These are phyloP conservation scores for Eulithis testata DNA, from an alignment of 2,888 invertebrate genomes.

Conservation along the genomic window DNA sequence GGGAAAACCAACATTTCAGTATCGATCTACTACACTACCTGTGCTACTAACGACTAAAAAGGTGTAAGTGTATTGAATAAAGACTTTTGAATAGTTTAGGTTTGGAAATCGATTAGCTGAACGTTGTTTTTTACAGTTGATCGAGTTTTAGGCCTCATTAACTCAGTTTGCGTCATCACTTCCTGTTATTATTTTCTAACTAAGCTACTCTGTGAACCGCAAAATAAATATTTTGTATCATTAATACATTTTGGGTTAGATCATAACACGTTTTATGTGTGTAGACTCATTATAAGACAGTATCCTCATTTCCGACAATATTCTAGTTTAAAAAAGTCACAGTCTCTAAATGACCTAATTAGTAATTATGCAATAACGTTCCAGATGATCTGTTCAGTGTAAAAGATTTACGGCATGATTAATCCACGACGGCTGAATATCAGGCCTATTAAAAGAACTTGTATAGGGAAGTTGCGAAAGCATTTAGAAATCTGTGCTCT, in stretches of 20 bases:
- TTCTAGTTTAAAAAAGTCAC: no score
- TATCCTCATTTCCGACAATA: no score
- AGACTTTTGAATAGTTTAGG: constrained; percentile 27
- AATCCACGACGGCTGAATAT: constrained; percentile 30
- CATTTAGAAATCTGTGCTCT: constrained; percentile 20
- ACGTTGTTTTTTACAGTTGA: constrained; percentile 49
- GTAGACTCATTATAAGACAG: no score
- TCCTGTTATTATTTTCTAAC: constrained; percentile 28
- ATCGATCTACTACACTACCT: constrained; percentile 16
- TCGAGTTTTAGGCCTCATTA: constrained; percentile 53
- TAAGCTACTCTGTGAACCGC: constrained; percentile 8
- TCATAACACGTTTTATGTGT: no score
- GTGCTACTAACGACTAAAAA: not conserved
- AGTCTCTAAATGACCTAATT: constrained; percentile 10
- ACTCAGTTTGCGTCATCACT: constrained; percentile 41
- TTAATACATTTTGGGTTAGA: no score
- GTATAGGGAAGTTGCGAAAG: constrained; percentile 59
- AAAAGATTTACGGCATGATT: constrained; percentile 30
- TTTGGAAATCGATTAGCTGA: constrained; percentile 51
- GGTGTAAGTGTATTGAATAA: constrained; percentile 12
- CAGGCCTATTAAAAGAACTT: constrained; percentile 51
- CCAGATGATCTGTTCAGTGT: constrained; percentile 27
- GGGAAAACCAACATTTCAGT: constrained; percentile 25
- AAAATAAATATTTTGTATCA: not conserved
- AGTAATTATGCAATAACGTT: not conserved